A percentile compares a stretch with the other conserved stretches of the same genome.
Conservation (phyloP, 2,797 vertebrate genomes). For the Pantherophis vulpinus region DNA sequence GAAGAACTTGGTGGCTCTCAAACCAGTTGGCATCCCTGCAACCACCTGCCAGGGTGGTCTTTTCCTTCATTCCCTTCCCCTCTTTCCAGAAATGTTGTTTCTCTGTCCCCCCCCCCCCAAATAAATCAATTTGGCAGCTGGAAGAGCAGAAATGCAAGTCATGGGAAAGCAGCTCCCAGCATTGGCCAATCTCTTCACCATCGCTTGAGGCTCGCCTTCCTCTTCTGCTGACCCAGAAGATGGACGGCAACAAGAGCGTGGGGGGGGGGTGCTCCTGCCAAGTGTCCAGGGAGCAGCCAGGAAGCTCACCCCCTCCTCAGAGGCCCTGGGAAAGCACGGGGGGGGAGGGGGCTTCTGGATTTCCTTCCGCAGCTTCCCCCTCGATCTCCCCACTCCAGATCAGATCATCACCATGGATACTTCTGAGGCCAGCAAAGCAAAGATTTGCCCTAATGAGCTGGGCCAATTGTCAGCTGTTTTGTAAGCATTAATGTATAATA, state of each 20-base stretch:
- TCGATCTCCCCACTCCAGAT: fast-evolving
- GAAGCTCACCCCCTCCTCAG: fast-evolving
- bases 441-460: constrained; percentile 47
- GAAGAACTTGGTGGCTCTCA: neutral
- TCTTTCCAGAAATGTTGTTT: neutral
- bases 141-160: neutral
- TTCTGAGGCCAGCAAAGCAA: constrained; percentile 3
- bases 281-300: neutral
- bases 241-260: neutral
- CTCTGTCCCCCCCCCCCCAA: neutral
- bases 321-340: neutral
- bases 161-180: neutral
- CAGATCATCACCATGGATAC: constrained; percentile 5
- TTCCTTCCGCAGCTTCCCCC: neutral
- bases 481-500: constrained; percentile 48
- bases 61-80: no score
- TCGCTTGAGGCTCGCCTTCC: neutral
- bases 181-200: neutral
- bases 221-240: neutral
- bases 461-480: constrained; percentile 44
- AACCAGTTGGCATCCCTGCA: neutral
- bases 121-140: neutral
- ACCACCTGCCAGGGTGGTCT: no score
- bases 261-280: neutral
- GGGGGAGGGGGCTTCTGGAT: neutral